A percentile compares a stretch with the other conserved stretches of the same genome.
Conservation (phyloP, 2,797 vertebrate species). For the Leptodactylus fallax region DNA sequence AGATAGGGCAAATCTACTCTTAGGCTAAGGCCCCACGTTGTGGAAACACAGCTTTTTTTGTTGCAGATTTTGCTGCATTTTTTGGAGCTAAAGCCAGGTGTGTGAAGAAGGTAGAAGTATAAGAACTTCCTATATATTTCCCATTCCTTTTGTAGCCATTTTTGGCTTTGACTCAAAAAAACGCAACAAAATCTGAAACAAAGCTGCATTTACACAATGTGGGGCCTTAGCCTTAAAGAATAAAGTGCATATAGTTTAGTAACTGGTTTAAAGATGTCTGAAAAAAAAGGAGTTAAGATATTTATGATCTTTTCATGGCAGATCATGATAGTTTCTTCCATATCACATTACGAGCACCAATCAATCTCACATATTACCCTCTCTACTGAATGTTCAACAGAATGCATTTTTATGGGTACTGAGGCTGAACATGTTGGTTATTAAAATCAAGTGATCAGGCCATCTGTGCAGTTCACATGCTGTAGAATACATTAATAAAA, state of each 20-base stretch:
- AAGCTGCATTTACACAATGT: too few relatives aligned
- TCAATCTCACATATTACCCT: background rate
- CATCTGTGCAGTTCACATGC: background rate
- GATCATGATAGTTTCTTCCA: background rate
- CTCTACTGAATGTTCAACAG: slow-evolving; percentile 4
- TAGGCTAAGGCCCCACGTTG: too few relatives aligned
- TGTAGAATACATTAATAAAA: background rate
- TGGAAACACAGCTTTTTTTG: too few relatives aligned
- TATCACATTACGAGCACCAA: slow-evolving; percentile 1
- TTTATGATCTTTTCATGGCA: slow-evolving; percentile 14
- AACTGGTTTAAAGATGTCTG: background rate
- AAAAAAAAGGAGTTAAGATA: background rate
- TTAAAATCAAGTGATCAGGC: slow-evolving; percentile 21
- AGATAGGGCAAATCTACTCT: too few relatives aligned
- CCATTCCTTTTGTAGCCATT: too few relatives aligned
- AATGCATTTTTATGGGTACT: background rate
- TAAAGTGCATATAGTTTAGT: background rate
- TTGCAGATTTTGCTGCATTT: too few relatives aligned
- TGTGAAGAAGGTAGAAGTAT: too few relatives aligned
- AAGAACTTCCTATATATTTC: too few relatives aligned
- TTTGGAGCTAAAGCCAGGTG: too few relatives aligned
- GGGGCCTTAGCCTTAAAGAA: too few relatives aligned
- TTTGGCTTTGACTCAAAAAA: background rate
- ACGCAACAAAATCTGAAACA: background rate
- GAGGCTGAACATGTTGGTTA: slow-evolving; percentile 14